Evolutionary conservation across 2,888 invertebrate species (phyloP).

Genomic region (Eurois occulta): DNA sequence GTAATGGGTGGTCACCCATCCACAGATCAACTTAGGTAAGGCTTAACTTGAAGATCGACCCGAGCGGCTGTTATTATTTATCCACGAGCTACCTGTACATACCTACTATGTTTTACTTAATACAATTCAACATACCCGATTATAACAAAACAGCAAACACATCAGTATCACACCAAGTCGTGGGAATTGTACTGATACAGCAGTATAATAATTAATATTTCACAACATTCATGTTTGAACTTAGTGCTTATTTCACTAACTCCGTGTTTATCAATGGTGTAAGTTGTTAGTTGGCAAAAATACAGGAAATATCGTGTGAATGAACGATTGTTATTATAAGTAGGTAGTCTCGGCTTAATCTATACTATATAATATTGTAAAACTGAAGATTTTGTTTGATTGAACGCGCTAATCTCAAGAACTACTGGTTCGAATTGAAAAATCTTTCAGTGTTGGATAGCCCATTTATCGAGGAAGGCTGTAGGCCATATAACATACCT

Average conservation of each 20-base stretch:
- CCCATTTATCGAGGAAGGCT: too few relatives aligned
- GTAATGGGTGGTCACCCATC: background rate
- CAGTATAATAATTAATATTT: conserved; percentile 28
- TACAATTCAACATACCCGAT: background rate
- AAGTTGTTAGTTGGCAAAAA: conserved; percentile 57
- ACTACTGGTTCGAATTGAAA: too few relatives aligned
- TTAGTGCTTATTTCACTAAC: conserved; percentile 42
- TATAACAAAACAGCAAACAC: background rate
- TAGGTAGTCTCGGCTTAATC: conserved; percentile 21
- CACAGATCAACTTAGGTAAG: background rate
- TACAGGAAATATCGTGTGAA: conserved; percentile 66
- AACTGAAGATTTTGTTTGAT: too few relatives aligned
- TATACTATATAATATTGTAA: background rate
- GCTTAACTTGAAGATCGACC: background rate
- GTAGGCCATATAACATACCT: too few relatives aligned
- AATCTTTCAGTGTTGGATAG: too few relatives aligned
- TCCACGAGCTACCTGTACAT: background rate
- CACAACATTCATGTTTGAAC: conserved; percentile 53
- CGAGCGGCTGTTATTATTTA: background rate
- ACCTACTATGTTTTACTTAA: background rate
- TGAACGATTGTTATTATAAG: conserved; percentile 50
- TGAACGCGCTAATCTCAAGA: background rate
- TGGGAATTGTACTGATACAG: conserved; percentile 40
- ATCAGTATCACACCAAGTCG: conserved; percentile 29
- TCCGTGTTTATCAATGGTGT: conserved; percentile 50